These are phyloP conservation scores for Desmophyllum pertusum DNA, from an alignment of 92 coral and sea anemone species.

Conservation along the genomic window DNA sequence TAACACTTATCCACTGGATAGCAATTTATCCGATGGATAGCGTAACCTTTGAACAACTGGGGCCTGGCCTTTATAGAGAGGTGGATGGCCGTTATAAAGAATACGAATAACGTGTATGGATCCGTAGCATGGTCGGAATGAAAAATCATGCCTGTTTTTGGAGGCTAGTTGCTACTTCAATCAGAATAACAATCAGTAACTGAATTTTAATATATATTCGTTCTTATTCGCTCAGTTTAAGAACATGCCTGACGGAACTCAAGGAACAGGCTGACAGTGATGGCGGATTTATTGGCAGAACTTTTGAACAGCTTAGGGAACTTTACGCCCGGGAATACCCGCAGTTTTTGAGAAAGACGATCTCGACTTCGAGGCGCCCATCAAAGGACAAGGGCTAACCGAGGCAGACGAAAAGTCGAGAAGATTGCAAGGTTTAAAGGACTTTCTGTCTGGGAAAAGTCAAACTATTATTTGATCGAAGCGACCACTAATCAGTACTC, in stretches of 20 bases:
- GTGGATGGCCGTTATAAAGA: too few species aligned
- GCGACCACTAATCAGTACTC: too few species aligned
- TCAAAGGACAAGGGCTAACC: slow-evolving; percentile 52
- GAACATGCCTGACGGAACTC: slow-evolving; percentile 67
- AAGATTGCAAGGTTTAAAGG: slow-evolving; percentile 49
- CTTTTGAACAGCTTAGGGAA: slow-evolving; percentile 75
- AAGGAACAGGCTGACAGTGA: slow-evolving; percentile 84
- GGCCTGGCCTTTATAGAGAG: too few species aligned
- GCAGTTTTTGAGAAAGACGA: slow-evolving; percentile 63
- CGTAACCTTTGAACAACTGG: too few species aligned
- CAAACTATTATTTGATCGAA: neutral
- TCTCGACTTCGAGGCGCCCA: slow-evolving; percentile 56
- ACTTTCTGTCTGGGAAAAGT: slow-evolving; percentile 61
- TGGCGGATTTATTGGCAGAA: slow-evolving; percentile 74
- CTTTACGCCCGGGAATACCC: slow-evolving; percentile 62
- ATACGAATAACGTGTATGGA: too few species aligned
- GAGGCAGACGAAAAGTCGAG: slow-evolving; percentile 38
- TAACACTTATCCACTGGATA: too few species aligned
- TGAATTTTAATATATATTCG: neutral
- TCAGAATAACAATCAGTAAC: neutral
- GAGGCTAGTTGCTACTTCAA: too few species aligned
- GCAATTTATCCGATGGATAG: too few species aligned
- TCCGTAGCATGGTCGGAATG: too few species aligned
- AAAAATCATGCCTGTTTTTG: too few species aligned
- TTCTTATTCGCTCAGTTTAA: slow-evolving; percentile 41